Base-by-base conservation (phyloP, 2,888 invertebrate genomes). In the Hyppa rectilinea region DNA sequence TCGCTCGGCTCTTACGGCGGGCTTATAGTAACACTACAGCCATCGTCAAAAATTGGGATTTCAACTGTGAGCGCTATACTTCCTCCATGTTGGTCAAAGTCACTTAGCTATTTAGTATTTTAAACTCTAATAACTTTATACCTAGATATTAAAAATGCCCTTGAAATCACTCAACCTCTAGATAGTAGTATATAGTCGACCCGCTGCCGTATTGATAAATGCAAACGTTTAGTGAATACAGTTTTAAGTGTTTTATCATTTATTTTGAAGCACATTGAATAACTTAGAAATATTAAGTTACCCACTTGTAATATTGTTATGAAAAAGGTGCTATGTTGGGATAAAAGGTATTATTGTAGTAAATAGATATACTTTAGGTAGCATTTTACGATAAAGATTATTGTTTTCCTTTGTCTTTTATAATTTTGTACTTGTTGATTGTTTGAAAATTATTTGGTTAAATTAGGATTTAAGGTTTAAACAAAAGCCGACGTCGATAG, bases 341-440 rank as follows among this genome's bases (percentile, higher is more conserved):
- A n/a, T 36, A 34, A 60, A 71, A 64, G 43, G 59, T 77, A 77
- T 77, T 75, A 75, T 60, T 63, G 26, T 71, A 71, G 43, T 55
- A 53, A 17, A 31, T 70, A 23, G 47, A 20, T 14, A n/a, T 1
- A 0, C n/a, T 38, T 6, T 43, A 72, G 0, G 31, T 29, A 66
- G 40, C 56, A 52, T 38, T 49, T 58, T 43, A 55, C 17, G 38
- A 52, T 47, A 9, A 53, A 31, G 3, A 52, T 53, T 65, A 56
- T 73, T 31, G 29, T 64, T 20, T 36, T 7, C 4, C 7, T 0
- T 56, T 31, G 36, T 71, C 1, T 40, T 14, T 4, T 5, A n/a
- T 31, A 29, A 52, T 12, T 58, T 23, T 17, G 10, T 29, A 50
- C 12, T 69, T 55, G 43, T 40, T 34, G 7, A 55, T n/a, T 50